Conservation (phyloP, 2,797 vertebrate genomes). For the Sebastes steindachneri region DNA sequence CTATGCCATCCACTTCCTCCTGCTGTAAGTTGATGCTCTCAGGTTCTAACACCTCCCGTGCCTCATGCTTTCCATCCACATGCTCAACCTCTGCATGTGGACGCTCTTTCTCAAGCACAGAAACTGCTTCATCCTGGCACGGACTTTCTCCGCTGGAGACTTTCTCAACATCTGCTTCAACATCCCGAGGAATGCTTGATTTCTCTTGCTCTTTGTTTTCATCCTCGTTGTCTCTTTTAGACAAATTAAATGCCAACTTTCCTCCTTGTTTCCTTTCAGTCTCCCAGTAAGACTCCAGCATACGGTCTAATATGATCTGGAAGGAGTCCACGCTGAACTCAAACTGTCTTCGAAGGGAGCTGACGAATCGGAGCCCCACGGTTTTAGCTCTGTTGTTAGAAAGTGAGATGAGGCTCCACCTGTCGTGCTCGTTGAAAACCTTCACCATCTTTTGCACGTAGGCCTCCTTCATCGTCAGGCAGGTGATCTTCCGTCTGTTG, state of each 20-base stretch:
- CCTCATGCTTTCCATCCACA: constrained; percentile 24
- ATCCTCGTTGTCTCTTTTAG: constrained; percentile 33
- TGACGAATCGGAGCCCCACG: constrained; percentile 93
- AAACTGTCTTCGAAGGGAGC: constrained; percentile 92
- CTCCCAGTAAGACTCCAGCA: constrained; percentile 88
- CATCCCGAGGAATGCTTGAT: neutral
- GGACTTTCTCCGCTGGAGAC: constrained; percentile 11
- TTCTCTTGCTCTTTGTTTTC: constrained; percentile 39
- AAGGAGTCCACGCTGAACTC: constrained; percentile 99
- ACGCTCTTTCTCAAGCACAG: constrained; percentile 37
- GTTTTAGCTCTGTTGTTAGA: constrained; percentile 97
- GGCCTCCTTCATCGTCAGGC: constrained; percentile 93
- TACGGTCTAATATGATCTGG: constrained; percentile 92
- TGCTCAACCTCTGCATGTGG: constrained; percentile 12
- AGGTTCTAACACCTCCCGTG: constrained; percentile 21
- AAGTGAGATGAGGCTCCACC: constrained; percentile 97
- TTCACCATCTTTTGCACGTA: constrained; percentile 99
- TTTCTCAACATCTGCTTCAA: constrained; percentile 26
- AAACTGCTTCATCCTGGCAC: constrained; percentile 8
- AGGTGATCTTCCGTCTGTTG: constrained; percentile 95
- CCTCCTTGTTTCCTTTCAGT: constrained; percentile 73
- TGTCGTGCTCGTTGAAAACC: constrained; percentile 91
- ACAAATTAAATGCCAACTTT: constrained; percentile 21
- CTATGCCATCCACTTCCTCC: constrained; percentile 35
- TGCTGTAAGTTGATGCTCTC: constrained; percentile 18